Conservation (phyloP, 1,140 invertebrate genomes). For the Scaptomyza pallida region DNA sequence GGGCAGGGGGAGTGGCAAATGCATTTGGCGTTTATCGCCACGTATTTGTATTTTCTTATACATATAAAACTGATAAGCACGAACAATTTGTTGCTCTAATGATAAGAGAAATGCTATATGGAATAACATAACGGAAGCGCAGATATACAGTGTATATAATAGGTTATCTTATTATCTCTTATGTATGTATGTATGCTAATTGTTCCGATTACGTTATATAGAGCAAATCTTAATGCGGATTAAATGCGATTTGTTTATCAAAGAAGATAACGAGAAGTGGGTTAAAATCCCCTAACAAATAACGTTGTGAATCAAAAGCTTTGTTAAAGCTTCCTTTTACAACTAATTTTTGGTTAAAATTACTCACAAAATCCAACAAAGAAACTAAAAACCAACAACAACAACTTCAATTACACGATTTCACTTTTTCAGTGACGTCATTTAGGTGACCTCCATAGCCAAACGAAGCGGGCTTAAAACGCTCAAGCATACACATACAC, state of each 20-base stretch:
- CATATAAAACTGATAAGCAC: constrained; percentile 1
- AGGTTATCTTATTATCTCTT: constrained; percentile 10
- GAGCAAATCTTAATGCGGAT: background rate
- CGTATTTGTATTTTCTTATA: constrained; percentile 17
- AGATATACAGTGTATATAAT: no score
- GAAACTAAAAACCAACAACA: constrained; percentile 12
- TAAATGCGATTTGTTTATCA: background rate
- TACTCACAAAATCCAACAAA: constrained; percentile 16
- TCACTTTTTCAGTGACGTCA: constrained; percentile 70
- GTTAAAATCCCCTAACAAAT: no score
- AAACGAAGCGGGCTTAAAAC: constrained; percentile 16
- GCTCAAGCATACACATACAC: background rate
- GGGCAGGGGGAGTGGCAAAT: background rate
- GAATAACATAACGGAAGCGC: constrained; percentile 5
- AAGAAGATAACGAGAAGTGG: background rate
- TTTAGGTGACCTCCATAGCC: constrained; percentile 49
- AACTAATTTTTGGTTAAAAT: background rate
- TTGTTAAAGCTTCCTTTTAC: no score
- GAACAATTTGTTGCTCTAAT: background rate
- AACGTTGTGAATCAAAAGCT: no score
- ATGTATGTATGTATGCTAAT: background rate
- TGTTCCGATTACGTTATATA: background rate
- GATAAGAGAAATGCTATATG: constrained; percentile 2
- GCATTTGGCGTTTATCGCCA: constrained; percentile 6
- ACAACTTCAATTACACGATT: constrained; percentile 52